These are phyloP conservation scores for Drosophila tripunctata DNA, from an alignment of 2,888 invertebrate species.

Conservation along the genomic window DNA sequence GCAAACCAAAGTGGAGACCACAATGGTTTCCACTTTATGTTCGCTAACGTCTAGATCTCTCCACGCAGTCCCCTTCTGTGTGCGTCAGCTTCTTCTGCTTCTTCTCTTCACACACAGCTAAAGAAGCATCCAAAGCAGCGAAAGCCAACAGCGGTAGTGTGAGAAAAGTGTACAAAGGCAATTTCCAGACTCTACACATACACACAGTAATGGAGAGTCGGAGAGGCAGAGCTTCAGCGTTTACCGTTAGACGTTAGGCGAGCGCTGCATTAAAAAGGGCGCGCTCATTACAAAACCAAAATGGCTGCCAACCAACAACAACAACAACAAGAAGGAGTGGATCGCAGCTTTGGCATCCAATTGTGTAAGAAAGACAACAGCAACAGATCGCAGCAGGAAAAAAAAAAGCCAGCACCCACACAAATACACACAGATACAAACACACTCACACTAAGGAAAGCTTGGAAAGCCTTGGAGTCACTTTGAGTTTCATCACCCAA, in stretches of 20 bases:
- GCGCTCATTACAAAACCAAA: slow-evolving; percentile 48
- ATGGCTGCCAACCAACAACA: slow-evolving; percentile 38
- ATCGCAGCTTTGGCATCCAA: slow-evolving; percentile 34
- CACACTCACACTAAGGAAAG: slow-evolving; percentile 31
- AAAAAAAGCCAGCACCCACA: slow-evolving; percentile 36
- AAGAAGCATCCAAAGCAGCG: slow-evolving; percentile 54
- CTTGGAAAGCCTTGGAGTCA: slow-evolving; percentile 43
- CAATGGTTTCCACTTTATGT: slow-evolving; percentile 30
- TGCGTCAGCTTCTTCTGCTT: slow-evolving; percentile 52
- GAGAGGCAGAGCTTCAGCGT: slow-evolving; percentile 19
- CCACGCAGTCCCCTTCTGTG: slow-evolving; percentile 4
- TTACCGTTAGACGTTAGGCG: slow-evolving; percentile 66
- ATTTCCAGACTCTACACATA: slow-evolving; percentile 24
- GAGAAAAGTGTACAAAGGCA: slow-evolving; percentile 49
- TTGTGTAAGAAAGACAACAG: slow-evolving; percentile 21
- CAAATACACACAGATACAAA: slow-evolving; percentile 8
- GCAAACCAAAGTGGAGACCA: slow-evolving; percentile 34
- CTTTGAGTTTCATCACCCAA: slow-evolving; percentile 33
- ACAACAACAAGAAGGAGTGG: slow-evolving; percentile 33
- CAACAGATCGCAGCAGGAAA: slow-evolving; percentile 45
- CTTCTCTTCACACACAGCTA: slow-evolving; percentile 9
- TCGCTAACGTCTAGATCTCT: slow-evolving; percentile 35
- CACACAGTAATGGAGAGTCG: not conserved
- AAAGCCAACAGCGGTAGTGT: slow-evolving; percentile 40
- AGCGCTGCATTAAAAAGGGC: slow-evolving; percentile 66